Conservation (phyloP, 2,797 vertebrate species). For the Sebastolobus alascanus region DNA sequence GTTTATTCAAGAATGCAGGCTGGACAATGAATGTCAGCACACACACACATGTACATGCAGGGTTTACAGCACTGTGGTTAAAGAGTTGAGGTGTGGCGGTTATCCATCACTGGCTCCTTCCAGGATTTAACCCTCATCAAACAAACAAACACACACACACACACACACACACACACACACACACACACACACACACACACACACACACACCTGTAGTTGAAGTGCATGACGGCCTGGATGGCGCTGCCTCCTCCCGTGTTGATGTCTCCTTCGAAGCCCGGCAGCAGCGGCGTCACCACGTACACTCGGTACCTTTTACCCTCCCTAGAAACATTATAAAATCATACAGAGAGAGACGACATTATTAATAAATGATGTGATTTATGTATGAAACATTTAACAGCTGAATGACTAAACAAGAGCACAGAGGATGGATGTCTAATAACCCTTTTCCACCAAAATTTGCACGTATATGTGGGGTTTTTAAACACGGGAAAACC, state of each 20-base stretch:
- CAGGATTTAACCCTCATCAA: constrained; percentile 2
- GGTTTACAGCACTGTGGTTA: background rate
- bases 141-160: background rate
- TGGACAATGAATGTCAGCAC: constrained; percentile 2
- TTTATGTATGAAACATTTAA: background rate
- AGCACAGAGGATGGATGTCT: background rate
- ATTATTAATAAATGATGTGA: background rate
- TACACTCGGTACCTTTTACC: constrained; percentile 91
- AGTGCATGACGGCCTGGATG: constrained; percentile 97
- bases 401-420: background rate
- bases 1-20: constrained; percentile 40
- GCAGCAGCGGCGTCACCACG: constrained; percentile 94
- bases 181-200: constrained; percentile 3
- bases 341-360: background rate
- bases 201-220: constrained; percentile 94
- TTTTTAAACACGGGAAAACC: no score
- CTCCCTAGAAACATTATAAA: constrained; percentile 80
- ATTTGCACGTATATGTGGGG: no score
- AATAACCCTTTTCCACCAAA: no score
- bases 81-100: background rate
- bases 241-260: constrained; percentile 94
- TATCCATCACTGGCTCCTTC: background rate
- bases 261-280: constrained; percentile 97
- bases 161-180: background rate
- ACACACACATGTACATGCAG: background rate